A percentile compares a stretch with the other conserved stretches of the same genome.
Evolutionary conservation across 2,888 invertebrate genomes (phyloP).

Genomic region (Formica aserva): DNA sequence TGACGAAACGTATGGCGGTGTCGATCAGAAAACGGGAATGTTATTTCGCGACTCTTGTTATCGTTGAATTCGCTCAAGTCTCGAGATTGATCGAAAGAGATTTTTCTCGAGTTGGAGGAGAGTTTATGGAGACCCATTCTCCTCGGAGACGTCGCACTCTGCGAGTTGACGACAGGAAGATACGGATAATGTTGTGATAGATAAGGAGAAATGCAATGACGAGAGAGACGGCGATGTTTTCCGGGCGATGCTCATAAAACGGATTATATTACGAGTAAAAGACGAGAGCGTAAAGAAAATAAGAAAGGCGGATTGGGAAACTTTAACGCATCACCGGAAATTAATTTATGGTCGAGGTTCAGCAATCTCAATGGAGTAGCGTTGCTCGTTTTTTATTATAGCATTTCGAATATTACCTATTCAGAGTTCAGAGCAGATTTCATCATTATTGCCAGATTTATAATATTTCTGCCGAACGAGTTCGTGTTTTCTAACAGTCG

Average conservation of each 20-base stretch:
- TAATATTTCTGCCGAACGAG: constrained; percentile 8
- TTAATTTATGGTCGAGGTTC: constrained; percentile 17
- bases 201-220: constrained; percentile 40
- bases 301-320: not conserved
- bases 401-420: not conserved
- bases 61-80: not conserved
- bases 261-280: constrained; percentile 28
- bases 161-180: constrained; percentile 36
- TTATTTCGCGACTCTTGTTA: constrained; percentile 32
- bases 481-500: constrained; percentile 10
- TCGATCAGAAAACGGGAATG: not conserved
- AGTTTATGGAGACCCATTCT: constrained; percentile 25
- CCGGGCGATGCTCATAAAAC: constrained; percentile 38
- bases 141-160: constrained; percentile 24
- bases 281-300: constrained; percentile 23
- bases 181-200: constrained; percentile 46
- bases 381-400: not conserved
- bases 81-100: constrained; percentile 33
- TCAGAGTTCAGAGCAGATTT: not conserved
- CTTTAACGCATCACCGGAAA: constrained; percentile 12
- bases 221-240: not conserved
- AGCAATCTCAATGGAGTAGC: not conserved
- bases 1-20: not conserved
- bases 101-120: constrained; percentile 23
- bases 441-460: constrained; percentile 17